A percentile compares a stretch with the other conserved stretches of the same genome.
Conservation (phyloP, 2,797 vertebrate genomes). For the Corythornis leucogaster region DNA sequence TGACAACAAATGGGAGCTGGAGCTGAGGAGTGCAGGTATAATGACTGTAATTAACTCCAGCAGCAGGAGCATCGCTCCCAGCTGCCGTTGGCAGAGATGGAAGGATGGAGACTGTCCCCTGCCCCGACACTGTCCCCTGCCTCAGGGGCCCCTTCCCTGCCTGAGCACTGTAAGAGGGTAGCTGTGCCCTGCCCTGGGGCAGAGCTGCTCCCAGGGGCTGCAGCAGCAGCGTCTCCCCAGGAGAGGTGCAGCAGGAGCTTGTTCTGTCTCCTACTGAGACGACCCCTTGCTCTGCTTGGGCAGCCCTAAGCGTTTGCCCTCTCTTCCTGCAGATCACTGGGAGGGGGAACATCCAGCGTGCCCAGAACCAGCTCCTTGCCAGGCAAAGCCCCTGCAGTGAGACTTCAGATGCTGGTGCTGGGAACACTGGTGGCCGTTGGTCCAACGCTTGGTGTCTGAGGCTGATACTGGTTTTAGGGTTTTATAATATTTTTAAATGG, state of each 20-base stretch:
- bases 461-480: background rate
- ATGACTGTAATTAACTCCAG: conserved; percentile 89
- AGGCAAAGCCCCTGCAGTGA: background rate
- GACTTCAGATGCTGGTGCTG: background rate
- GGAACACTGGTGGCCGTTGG: background rate
- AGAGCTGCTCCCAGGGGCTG: rapidly evolving
- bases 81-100: background rate
- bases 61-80: conserved; percentile 72
- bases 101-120: background rate
- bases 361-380: background rate
- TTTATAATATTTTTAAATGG: background rate
- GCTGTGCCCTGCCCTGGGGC: background rate
- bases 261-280: rapidly evolving
- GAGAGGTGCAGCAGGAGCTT: background rate
- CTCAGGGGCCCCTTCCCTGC: rapidly evolving
- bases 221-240: background rate
- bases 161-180: rapidly evolving
- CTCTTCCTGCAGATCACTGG: rapidly evolving
- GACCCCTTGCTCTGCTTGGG: background rate
- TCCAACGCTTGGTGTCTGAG: background rate
- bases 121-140: background rate
- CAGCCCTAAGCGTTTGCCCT: background rate
- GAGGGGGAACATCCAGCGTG: background rate
- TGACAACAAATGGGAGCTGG: conserved; percentile 78
- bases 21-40: conserved; percentile 81